Evolutionary conservation across 2,888 invertebrate species (phyloP), one percentile per base, ranked within the genome.

Genomic region (Rhamphomyia laevipes): DNA sequence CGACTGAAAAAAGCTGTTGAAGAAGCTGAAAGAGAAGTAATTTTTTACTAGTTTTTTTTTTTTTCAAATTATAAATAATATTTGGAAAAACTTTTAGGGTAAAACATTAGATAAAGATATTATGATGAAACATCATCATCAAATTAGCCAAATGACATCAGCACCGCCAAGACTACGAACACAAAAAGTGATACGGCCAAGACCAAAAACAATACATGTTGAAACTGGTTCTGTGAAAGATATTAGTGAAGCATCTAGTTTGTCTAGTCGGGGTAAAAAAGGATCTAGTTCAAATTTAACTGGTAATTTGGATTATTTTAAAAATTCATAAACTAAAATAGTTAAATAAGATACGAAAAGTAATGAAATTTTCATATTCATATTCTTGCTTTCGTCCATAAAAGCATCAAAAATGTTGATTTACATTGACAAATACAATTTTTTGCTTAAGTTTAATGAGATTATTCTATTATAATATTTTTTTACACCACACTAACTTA

Each of bases 1-100:
- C 87, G 92, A 71, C 75, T 92, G 58, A 91, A 94, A 67, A 95
- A 95, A 71, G 88, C 89, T 48, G 82, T 89, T 54, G 92, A 93
- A 67, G 91, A 92, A 72, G 90, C 91, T 21, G 89, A 90, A 68
- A 72, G 87, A 65, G 89, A 89, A 77, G 86, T 86, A 59, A 13
- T 6, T 40, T 9, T 41, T 15, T 4, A 18, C 3, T 40, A 10
- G 10, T 12, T 40, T 9, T 16, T 16, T 40, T 35, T 15, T 15
- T 31, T 30, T 40, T 46, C 27, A 17, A 11, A 33, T 38, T 30
- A 17, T 44, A 11, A 30, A 13, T n/a, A 30, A 16, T n/a, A 21
- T 18, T 23, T 30, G 17, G 23, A 38, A 43, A 27, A 43, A 35
- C 17, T 30, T 37, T 27, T 66, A 88, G 87, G 89, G 89, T 56